Conservation (phyloP, 1,140 invertebrate species). For the Euura lappo region DNA sequence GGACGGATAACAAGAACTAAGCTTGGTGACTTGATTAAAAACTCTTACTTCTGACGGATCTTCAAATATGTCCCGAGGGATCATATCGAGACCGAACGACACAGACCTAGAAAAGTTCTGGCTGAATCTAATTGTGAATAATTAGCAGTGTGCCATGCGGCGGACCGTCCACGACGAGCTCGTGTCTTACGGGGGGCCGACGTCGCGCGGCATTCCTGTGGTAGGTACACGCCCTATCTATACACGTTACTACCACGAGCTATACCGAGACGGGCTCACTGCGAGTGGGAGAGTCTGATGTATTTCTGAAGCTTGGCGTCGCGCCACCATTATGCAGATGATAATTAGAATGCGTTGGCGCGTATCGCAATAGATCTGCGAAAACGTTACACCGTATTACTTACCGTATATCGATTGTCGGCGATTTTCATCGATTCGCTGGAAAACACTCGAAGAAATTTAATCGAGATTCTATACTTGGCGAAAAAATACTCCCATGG, state of each 20-base stretch:
- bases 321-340: conserved; percentile 61
- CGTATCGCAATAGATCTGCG: conserved; percentile 61
- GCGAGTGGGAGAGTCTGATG: conserved; percentile 40
- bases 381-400: conserved; percentile 22
- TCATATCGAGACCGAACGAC: no score
- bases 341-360: conserved; percentile 63
- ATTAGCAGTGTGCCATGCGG: neutral
- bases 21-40: neutral
- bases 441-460: no score
- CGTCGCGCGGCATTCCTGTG: neutral
- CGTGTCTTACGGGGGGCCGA: neutral
- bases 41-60: neutral
- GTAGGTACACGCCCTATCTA: neutral
- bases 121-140: no score
- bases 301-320: conserved; percentile 60
- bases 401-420: no score
- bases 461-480: no score
- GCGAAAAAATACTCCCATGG: neutral
- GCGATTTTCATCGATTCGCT: no score
- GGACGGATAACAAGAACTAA: neutral
- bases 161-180: neutral
- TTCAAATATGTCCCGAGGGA: neutral
- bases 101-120: no score
- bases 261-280: conserved; percentile 36
- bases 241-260: conserved; percentile 37